phyloP scores from a whole-genome alignment of 2,888 invertebrate species.

The Miltochrista miniata region DNA sequence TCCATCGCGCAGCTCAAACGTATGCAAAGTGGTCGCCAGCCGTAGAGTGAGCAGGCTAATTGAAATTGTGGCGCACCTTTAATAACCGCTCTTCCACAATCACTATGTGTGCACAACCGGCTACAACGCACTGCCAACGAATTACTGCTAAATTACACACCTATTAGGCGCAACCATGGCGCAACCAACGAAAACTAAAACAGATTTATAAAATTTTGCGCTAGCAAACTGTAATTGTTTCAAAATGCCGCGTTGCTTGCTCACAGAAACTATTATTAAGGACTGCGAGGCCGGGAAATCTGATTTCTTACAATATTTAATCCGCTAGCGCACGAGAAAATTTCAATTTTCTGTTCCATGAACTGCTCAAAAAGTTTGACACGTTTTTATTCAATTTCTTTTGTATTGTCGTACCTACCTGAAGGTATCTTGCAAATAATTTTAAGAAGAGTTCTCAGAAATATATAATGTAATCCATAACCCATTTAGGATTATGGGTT shows the following conservation, averaged over 20 bases:
- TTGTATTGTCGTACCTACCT: not conserved
- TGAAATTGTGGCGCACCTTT: slow-evolving; percentile 28
- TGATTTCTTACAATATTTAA: slow-evolving; percentile 13
- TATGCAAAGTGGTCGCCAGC: slow-evolving; percentile 29
- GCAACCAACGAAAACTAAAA: slow-evolving; percentile 18
- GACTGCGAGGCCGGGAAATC: slow-evolving; percentile 8
- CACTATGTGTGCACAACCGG: slow-evolving; percentile 16
- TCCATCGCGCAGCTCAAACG: slow-evolving; percentile 19
- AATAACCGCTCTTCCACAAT: slow-evolving; percentile 24
- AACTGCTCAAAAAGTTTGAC: slow-evolving; percentile 2
- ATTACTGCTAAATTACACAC: slow-evolving; percentile 35
- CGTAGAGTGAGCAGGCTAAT: slow-evolving; percentile 30
- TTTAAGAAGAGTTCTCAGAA: not conserved
- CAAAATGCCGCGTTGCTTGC: slow-evolving; percentile 22
- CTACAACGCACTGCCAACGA: slow-evolving; percentile 27
- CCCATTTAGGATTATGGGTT: too few relatives aligned
- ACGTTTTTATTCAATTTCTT: not conserved
- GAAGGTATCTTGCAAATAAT: not conserved
- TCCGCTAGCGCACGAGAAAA: slow-evolving; percentile 8
- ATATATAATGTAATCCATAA: too few relatives aligned
- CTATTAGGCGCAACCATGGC: slow-evolving; percentile 25
- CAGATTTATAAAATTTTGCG: slow-evolving; percentile 26
- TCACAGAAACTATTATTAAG: slow-evolving; percentile 22
- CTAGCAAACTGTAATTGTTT: slow-evolving; percentile 27
- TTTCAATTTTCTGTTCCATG: slow-evolving; percentile 8